These are phyloP conservation scores for Lepilemur ruficaudatus DNA, from an alignment of 2,797 vertebrate genomes.

Conservation along the genomic window DNA sequence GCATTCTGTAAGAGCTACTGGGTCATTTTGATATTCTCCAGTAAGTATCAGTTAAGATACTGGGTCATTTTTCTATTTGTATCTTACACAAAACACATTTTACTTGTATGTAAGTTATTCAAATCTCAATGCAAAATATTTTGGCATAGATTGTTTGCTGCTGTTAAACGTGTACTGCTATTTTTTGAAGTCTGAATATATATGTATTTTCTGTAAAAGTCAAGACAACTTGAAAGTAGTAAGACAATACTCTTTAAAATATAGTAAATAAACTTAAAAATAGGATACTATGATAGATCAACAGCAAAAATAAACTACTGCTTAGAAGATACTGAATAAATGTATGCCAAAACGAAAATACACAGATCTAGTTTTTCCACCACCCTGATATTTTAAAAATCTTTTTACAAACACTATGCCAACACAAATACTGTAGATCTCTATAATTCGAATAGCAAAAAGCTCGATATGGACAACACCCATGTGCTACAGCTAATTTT, in stretches of 20 bases:
- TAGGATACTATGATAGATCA: conserved; percentile 74
- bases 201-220: conserved; percentile 62
- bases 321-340: conserved; percentile 77
- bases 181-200: conserved; percentile 72
- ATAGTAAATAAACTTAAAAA: conserved; percentile 74
- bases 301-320: conserved; percentile 74
- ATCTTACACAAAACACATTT: conserved; percentile 38
- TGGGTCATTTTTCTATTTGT: conserved; percentile 51
- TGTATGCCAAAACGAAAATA: conserved; percentile 78
- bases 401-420: conserved; percentile 67
- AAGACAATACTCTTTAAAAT: conserved; percentile 66
- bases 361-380: conserved; percentile 75
- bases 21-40: conserved; percentile 43
- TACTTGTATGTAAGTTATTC: conserved; percentile 33
- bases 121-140: conserved; percentile 51
- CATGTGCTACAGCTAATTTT: conserved; percentile 71
- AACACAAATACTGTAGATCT: conserved; percentile 65
- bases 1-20: neutral
- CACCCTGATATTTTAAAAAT: conserved; percentile 59
- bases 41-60: conserved; percentile 7
- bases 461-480: conserved; percentile 55
- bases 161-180: conserved; percentile 65
- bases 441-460: conserved; percentile 66
- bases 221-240: conserved; percentile 48
- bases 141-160: conserved; percentile 27